Evolutionary conservation across 37 sponge, comb jelly and placozoan species (phyloP), one percentile per base, ranked within the genome.

Genomic region (Diacarnus erythraeanus): DNA sequence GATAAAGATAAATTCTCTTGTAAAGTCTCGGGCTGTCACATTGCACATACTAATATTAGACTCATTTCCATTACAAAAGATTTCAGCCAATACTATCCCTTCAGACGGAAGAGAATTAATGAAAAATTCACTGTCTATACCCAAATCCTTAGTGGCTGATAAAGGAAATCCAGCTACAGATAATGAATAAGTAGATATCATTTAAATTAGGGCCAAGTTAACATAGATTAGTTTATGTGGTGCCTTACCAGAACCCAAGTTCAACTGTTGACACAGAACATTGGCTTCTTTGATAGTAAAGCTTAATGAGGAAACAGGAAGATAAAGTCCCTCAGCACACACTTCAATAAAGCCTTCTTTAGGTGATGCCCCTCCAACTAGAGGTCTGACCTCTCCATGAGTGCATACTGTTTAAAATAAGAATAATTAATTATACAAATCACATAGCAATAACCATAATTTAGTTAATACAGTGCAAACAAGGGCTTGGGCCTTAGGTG

Each of bases 161-260:
- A 65, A 34, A 18, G 66, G 66, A 65, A 31, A 65, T 5, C 66
- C 66, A 65, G 66, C 66, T 65, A n/a, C n/a, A 35, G 61, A 60
- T 60, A 5, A 25, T 20, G 22, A 60, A 60, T 25, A 60, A 5
- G 4, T n/a, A 5, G 9, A 60, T 26, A 60, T n/a, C 23, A 60
- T 25, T 5, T 54, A 17, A 54, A 20, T 47, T 47, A 47, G 6
- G 6, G 10, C 51, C 12, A 12, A 47, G 12, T 47, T 6, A 15
- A 47, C 12, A 60, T 25, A 6, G 23, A 60, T 20, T 26, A 20
- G n/a, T n/a, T n/a, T n/a, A n/a, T n/a, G n/a, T n/a, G n/a, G n/a
- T n/a, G n/a, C 17, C 66, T 65, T 10, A 65, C 66, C 66, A 30
- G 66, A 30, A 8, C 66, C 66, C 33, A 30, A 30, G 34, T 65